Base-by-base conservation (phyloP, 2,797 vertebrate genomes). In the Cryptoblepharus egeriae region DNA sequence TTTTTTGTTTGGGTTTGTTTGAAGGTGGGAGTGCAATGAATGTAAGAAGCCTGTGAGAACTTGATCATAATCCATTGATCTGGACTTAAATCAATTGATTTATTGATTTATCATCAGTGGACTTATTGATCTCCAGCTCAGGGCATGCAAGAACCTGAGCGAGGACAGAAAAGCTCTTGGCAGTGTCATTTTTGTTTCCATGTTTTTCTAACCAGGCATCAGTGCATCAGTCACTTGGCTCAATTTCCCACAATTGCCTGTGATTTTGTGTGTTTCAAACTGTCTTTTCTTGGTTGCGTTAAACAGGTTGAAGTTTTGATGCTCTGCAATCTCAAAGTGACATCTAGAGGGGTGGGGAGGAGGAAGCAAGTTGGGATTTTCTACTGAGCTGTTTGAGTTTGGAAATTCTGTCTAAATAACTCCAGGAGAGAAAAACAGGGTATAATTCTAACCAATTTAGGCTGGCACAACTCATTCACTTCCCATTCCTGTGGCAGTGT, bases 211-310 rank as follows among this genome's bases (percentile, higher is more conserved):
- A 78, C 73, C 35, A 49, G 24, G 61, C 76, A 67, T 68, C 61
- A 37, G 28, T 11, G 5, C 63, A 13, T 74, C 69, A 83, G 37
- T 65, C 26, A 26, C 32, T 67, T 74, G 45, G 82, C 76, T 79
- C 70, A 77, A 79, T 79, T 79, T 68, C 63, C 63, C 76, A 39
- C 76, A 73, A 79, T 84, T 79, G 73, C 78, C 52, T 67, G 63
- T 68, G 63, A 79, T 84, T 84, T 84, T 37, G 76, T 79, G 24
- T 68, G 39, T 24, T 79, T 84, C 70, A 39, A 81, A 32, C 61
- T 81, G 71, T 81, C 80, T 57, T 79, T 65, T 60, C 69, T 73
- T 58, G 35, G 69, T 79, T 18, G n/a, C 35, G 20, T 57, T 55
- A 39, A 39, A 72, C 26, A 35, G 32, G 71, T 73, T 49, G 70